Evolutionary conservation across 2,888 invertebrate genomes (phyloP), one percentile per base, ranked within the genome.

Genomic region (Apomyelois bistriatella): DNA sequence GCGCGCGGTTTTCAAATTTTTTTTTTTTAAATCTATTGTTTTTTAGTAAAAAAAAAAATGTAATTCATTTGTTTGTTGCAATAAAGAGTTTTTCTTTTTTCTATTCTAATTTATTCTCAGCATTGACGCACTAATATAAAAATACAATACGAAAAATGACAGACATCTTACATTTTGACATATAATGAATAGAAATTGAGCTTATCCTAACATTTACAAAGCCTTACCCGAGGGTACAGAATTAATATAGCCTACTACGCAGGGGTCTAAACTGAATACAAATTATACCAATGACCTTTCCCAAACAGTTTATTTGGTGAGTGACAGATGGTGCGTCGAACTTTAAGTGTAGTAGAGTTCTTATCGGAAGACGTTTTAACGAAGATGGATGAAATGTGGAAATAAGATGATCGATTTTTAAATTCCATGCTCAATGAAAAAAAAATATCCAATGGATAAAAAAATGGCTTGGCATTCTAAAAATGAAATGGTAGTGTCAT

Each of bases 241-340:
- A 40, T 40, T 40, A 40, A 40, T 40, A 38, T 38, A 38, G 37
- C 13, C 37, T 6, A 40, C 13, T 40, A 16, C 15, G 16, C 3
- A 9, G 16, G 16, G 48, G 8, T 48, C 22, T 8, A 22, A 17
- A 13, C 48, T 47, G 32, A 47, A 47, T 47, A 47, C 47, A 47
- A 47, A 47, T 35, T 47, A 22, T 43, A 43, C 13, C 40, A 4
- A 40, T 12, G 47, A 47, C 35, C 35, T 16, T 13, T 16, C 16
- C 12, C 30, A 42, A 22, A 48, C 8, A 52, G 40, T 41, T 41
- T 41, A 35, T 37, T 38, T 47, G 47, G 54, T 41, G 1, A 16
- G 41, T 28, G 30, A n/a, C 17, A 17, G 48, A 22, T 17, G 16
- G 48, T 48, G n/a, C 37, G 36, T 22, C 36, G 48, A 37, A 48